phyloP scores from a whole-genome alignment of 2,888 invertebrate genomes.

The Ectropis crepuscularia region DNA sequence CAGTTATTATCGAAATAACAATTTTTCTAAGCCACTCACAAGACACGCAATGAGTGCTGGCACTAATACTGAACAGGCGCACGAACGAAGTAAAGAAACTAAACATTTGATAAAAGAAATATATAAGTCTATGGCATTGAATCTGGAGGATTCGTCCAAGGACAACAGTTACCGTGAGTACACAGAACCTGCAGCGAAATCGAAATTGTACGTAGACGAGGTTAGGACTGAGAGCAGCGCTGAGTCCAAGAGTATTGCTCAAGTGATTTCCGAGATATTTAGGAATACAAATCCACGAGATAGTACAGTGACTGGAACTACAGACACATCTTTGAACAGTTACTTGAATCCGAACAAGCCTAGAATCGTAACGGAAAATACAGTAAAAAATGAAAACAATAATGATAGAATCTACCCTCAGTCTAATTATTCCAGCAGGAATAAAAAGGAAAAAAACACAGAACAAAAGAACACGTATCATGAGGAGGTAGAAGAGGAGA shows the following conservation, averaged over 20 bases:
- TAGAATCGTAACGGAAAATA: conserved; percentile 31
- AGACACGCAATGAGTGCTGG: conserved; percentile 47
- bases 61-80: conserved; percentile 63
- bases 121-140: conserved; percentile 70
- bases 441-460: conserved; percentile 17
- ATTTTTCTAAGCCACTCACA: conserved; percentile 12
- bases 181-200: conserved; percentile 4
- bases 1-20: conserved; percentile 53
- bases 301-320: conserved; percentile 41
- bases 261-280: conserved; percentile 52
- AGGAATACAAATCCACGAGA: conserved; percentile 45
- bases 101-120: conserved; percentile 74
- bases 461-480: conserved; percentile 18
- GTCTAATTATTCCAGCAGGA: conserved; percentile 10
- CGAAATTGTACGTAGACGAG: conserved; percentile 29
- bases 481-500: conserved; percentile 23
- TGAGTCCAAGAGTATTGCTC: conserved; percentile 37
- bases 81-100: conserved; percentile 60
- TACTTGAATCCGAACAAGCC: conserved; percentile 35
- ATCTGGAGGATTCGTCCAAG: conserved; percentile 46
- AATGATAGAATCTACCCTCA: conserved; percentile 18
- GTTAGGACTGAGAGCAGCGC: conserved; percentile 34
- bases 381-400: conserved; percentile 31
- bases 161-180: conserved; percentile 13
- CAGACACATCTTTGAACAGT: conserved; percentile 41